Base-by-base conservation (phyloP, 2,113 vertebrate species). In the Neodon shergylaensis region DNA sequence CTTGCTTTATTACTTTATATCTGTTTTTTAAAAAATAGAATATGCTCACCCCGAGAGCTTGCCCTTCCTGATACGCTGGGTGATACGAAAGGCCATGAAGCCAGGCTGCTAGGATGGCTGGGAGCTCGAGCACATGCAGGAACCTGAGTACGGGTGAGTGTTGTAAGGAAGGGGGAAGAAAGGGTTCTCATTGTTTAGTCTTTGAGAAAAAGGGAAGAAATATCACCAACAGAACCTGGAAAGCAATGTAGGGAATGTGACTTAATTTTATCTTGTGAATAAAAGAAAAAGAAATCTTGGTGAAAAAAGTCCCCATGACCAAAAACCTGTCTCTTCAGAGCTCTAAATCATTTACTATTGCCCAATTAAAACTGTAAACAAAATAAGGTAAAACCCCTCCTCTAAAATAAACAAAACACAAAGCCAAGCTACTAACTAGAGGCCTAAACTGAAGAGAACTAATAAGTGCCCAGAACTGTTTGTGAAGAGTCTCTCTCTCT, bases 1-100 rank as follows among this genome's bases (percentile, higher is more conserved):
- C 42, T 54, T 36, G 36, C n/a, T 78, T 85, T 76, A 39, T 5
- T 42, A 82, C 36, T 82, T 92, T 52, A 4, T 33, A 81, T 79
- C 58, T 81, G 66, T 26, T 93, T 58, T 54, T 26, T 93, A 83
- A 96, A 78, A 83, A 87, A 72, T 66, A 65, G 94, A 91, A 85
- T 12, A 91, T 8, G 16, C 3, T 26, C 14, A 31, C 33, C 5
- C 39, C 13, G 33, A 81, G 36, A 24, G 36, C n/a, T 87, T n/a
- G 58, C 24, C 33, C 65, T 22, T 28, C 17, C 12, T 3, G 6
- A 61, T 65, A 42, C 91, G 31, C 9, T 83, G 61, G 44, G 36
- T 74, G 42, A 52, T 36, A 84, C 12, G 17, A 4, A 92, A 92
- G 26, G 82, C 17, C 11, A 49, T 49, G 49, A 76, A 58, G 68